phyloP scores from a whole-genome alignment of 2,113 vertebrate genomes.

The Orientallactaga bullata region DNA sequence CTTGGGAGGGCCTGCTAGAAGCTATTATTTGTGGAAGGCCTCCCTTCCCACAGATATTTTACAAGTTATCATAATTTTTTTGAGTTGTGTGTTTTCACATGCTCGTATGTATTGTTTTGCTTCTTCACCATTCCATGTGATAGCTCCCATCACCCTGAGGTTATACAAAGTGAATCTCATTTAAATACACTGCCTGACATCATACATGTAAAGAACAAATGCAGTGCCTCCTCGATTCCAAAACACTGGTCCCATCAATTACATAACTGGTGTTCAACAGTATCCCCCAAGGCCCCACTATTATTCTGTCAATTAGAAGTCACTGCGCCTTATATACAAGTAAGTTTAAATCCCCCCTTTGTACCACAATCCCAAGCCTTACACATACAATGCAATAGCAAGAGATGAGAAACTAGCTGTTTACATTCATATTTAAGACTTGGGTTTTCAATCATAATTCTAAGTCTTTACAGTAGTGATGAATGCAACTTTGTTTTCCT shows the following conservation, averaged over 20 bases:
- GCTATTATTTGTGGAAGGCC: background rate
- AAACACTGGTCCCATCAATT: slow-evolving; percentile 8
- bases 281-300: slow-evolving; percentile 20
- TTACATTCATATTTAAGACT: slow-evolving; percentile 63
- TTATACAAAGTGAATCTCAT: slow-evolving; percentile 20
- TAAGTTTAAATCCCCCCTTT: slow-evolving; percentile 36
- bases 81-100: slow-evolving; percentile 23
- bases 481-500: slow-evolving; percentile 32
- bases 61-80: background rate
- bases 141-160: background rate
- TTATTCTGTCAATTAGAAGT: slow-evolving; percentile 12
- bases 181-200: slow-evolving; percentile 46
- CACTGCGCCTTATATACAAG: background rate
- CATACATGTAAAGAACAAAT: slow-evolving; percentile 61
- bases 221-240: slow-evolving; percentile 42
- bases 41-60: background rate
- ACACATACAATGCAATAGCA: background rate
- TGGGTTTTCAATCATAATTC: slow-evolving; percentile 17
- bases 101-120: background rate
- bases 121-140: slow-evolving; percentile 5
- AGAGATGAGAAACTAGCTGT: slow-evolving; percentile 45
- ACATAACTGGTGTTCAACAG: background rate
- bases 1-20: slow-evolving; percentile 14
- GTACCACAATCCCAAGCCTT: background rate
- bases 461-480: slow-evolving; percentile 41